phyloP scores from a whole-genome alignment of 2,888 invertebrate genomes.

The Monopis laevigella region DNA sequence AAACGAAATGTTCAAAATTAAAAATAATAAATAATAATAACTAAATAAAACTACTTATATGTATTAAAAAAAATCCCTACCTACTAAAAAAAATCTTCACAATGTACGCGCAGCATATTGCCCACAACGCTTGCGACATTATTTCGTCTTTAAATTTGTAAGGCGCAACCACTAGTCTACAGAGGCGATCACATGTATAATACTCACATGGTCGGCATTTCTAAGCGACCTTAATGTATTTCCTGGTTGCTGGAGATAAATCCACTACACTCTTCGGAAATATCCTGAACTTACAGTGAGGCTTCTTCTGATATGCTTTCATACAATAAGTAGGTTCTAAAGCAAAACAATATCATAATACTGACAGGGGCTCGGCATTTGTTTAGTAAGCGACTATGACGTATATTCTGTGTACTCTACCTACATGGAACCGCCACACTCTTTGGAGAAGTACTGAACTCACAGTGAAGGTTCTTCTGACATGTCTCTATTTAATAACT shows the following conservation, averaged over 20 bases:
- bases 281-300: slow-evolving; percentile 89
- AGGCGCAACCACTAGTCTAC: too few species aligned
- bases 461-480: slow-evolving; percentile 91
- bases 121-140: too few species aligned
- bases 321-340: too few species aligned
- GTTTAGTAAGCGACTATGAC: slow-evolving; percentile 94
- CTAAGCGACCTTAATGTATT: slow-evolving; percentile 94
- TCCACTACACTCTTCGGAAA: slow-evolving; percentile 85
- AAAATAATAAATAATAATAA: too few species aligned
- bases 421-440: slow-evolving; percentile 92
- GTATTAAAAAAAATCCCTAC: too few species aligned
- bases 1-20: too few species aligned
- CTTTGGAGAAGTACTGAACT: slow-evolving; percentile 83
- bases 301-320: slow-evolving; percentile 91
- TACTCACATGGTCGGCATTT: slow-evolving; percentile 96
- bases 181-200: too few species aligned
- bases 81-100: too few species aligned
- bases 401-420: slow-evolving; percentile 85
- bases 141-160: too few species aligned
- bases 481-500: slow-evolving; percentile 93
- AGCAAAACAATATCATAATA: too few species aligned
- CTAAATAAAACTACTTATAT: too few species aligned
- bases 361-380: slow-evolving; percentile 97
- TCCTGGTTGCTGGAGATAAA: slow-evolving; percentile 88
- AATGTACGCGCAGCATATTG: too few species aligned